Evolutionary conservation across 2,113 vertebrate species (phyloP), one percentile per base, ranked within the genome.

Genomic region (Oncorhynchus clarkii): DNA sequence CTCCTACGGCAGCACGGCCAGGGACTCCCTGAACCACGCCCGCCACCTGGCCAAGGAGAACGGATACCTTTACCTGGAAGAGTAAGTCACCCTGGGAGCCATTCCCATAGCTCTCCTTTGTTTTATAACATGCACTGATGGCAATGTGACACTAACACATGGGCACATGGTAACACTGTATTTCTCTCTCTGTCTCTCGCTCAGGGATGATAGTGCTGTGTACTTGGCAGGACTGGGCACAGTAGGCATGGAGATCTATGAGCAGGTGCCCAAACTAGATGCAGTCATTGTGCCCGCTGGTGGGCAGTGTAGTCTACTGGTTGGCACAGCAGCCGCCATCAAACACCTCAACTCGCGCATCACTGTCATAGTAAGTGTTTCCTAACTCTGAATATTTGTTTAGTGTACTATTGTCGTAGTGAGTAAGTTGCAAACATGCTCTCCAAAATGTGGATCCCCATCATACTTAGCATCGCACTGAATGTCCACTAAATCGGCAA

Each of bases 211-310:
- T 0, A 94, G 89, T 74, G 84, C 91, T 59, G 85, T 85, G 2
- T 97, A 96, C 82, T 89, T 97, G 85, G 95, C 96, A 0, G 96
- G 96, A 5, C 89, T 97, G 88, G 96, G 96, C 0, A 96, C 96
- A 0, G 89, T 97, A 80, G 96, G 95, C 22, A 89, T 97, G 88
- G 96, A 97, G 87, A 90, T 97, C 72, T 93, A 92, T 0, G 95
- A 96, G 74, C 96, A 97, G 86, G 92, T 97, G 78, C 91, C 95
- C 81, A 94, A 93, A 82, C 83, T 97, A 88, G 96, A 97, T 0
- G 95, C 95, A 0, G 95, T 97, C 80, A 89, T 97, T 71, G 88
- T 97, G 74, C 96, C 96, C 22, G 95, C 94, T 20, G 94, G 93
- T 26, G 95, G 94, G 48, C 93, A 95, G 83, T 95, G 94, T 18